These are phyloP conservation scores for Argyresthia goedartella DNA, from an alignment of 2,888 invertebrate genomes.

Conservation along the genomic window DNA sequence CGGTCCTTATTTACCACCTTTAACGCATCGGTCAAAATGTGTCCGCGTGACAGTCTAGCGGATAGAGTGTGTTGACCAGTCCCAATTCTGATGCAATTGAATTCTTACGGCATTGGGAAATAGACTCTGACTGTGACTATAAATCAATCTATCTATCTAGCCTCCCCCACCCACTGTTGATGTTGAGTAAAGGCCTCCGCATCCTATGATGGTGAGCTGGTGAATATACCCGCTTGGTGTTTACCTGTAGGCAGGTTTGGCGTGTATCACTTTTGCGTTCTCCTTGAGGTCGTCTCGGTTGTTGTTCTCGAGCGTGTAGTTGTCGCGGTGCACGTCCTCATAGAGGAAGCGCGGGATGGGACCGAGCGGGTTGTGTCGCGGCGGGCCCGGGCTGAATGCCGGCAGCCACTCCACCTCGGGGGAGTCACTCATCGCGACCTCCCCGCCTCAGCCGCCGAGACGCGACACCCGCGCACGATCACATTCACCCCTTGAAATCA, in stretches of 20 bases:
- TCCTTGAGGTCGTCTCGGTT: slow-evolving; percentile 56
- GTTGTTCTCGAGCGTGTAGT: slow-evolving; percentile 55
- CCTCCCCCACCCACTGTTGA: too few species aligned
- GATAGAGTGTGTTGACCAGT: too few species aligned
- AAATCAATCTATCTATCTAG: too few species aligned
- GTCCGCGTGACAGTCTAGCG: too few species aligned
- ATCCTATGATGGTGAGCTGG: too few species aligned
- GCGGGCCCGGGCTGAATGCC: slow-evolving; percentile 62
- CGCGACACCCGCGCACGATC: not conserved
- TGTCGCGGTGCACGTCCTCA: slow-evolving; percentile 57
- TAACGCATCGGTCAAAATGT: too few species aligned
- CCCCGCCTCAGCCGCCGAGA: slow-evolving; percentile 20
- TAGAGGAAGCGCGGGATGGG: slow-evolving; percentile 61
- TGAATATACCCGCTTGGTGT: too few species aligned
- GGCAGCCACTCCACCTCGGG: slow-evolving; percentile 69
- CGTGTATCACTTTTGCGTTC: slow-evolving; percentile 62
- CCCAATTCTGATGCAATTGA: too few species aligned
- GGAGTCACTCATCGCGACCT: slow-evolving; percentile 63
- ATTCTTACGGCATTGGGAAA: too few species aligned
- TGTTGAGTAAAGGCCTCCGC: too few species aligned
- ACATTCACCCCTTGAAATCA: not conserved
- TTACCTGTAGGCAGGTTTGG: slow-evolving; percentile 72
- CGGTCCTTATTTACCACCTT: too few species aligned
- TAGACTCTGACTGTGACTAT: too few species aligned
- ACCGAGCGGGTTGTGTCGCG: slow-evolving; percentile 62